Base-by-base conservation (phyloP, 2,797 vertebrate species). In the Anabacerthia variegaticeps region DNA sequence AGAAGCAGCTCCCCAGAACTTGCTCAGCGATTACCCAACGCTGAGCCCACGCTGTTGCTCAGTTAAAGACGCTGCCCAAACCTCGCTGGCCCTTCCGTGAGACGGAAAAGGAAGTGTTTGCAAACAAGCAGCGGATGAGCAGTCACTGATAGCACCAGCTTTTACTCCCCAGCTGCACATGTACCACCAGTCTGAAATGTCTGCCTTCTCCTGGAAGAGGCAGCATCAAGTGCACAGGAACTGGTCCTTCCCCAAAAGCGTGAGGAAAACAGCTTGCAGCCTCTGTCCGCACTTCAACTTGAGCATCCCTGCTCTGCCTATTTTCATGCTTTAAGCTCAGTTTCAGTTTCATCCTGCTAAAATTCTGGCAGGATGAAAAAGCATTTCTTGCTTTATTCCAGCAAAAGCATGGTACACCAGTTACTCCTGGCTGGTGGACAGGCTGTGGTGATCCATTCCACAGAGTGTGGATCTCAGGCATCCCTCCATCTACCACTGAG, bases 21-120 rank as follows among this genome's bases (percentile, higher is more conserved):
- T 46, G 74, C 55, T 43, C 49, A 12, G 74, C 1, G 6, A 58
- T 26, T 13, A 36, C n/a, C 55, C 32, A n/a, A 7, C 7, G 9
- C 34, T 8, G 56, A 37, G 56, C 36, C 59, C 58, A 9, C 17
- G 26, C 36, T 59, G 41, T 5, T 3, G 68, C 43, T 27, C 71
- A 44, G 28, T 3, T 14, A 6, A 34, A 11, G 15, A 17, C 24
- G 36, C 39, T 28, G 73, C 73, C 61, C 51, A 51, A 80, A 49
- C 77, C 58, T 21, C 5, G 0, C 0, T 3, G 18, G 39, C 43
- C 51, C 36, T 62, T 14, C 20, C 0, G 0, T 0, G 30, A 48
- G 8, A 30, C 0, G 0, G 59, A 26, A 52, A 32, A 22, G 34
- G 59, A 91, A 49, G 10, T 0, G 0, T 4, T 52, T 12, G 6